phyloP scores from a whole-genome alignment of 2,113 vertebrate genomes.

The Oplegnathus fasciatus region DNA sequence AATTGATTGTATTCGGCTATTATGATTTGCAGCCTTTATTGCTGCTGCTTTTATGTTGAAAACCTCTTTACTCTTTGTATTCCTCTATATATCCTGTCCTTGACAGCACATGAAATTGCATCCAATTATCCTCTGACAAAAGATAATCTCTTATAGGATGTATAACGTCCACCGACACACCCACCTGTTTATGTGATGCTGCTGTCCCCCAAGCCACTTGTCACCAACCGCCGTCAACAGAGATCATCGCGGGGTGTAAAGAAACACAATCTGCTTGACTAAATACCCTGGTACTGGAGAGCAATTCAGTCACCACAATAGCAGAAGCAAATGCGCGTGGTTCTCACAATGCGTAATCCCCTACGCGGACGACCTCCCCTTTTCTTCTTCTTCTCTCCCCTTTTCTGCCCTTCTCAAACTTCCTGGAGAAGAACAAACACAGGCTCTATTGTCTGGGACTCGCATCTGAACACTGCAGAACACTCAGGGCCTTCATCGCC shows the following conservation, averaged over 20 bases:
- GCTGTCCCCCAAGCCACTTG: slow-evolving; percentile 53
- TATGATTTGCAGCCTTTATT: slow-evolving; percentile 13
- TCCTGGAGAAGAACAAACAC: slow-evolving; percentile 89
- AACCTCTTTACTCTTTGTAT: background rate
- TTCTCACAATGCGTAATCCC: slow-evolving; percentile 76
- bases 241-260: slow-evolving; percentile 51
- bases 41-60: slow-evolving; percentile 12
- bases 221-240: slow-evolving; percentile 46
- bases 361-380: slow-evolving; percentile 72
- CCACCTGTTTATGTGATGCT: slow-evolving; percentile 72
- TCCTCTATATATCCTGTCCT: background rate
- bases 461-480: slow-evolving; percentile 86
- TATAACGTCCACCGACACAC: slow-evolving; percentile 50
- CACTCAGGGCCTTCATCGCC: slow-evolving; percentile 87
- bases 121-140: slow-evolving; percentile 26
- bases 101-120: slow-evolving; percentile 23
- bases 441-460: slow-evolving; percentile 90
- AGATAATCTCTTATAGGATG: background rate
- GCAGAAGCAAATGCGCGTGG: slow-evolving; percentile 46
- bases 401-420: slow-evolving; percentile 75
- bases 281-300: slow-evolving; percentile 68
- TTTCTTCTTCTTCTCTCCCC: slow-evolving; percentile 77
- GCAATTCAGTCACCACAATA: slow-evolving; percentile 66
- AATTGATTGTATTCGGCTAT: slow-evolving; percentile 3
- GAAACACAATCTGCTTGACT: slow-evolving; percentile 75